Percentiles rank a stretch among this genome's conserved stretches.
These are phyloP conservation scores for Masticophis lateralis DNA, from an alignment of 2,797 vertebrate genomes.

Conservation along the genomic window DNA sequence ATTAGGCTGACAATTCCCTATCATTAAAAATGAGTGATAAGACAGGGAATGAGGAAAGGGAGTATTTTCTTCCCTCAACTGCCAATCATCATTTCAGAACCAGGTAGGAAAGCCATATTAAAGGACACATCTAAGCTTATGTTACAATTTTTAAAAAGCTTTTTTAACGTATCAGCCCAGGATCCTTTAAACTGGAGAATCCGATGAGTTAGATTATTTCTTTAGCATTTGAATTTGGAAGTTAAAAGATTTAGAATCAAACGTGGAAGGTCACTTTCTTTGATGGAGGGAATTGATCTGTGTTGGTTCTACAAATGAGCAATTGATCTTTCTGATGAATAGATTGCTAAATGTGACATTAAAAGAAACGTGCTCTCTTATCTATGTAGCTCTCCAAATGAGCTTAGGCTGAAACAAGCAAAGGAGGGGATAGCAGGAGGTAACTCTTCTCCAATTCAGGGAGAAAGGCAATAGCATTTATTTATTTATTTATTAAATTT, in stretches of 20 bases:
- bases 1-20: slow-evolving; percentile 8
- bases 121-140: neutral
- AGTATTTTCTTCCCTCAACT: slow-evolving; percentile 25
- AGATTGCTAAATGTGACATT: neutral
- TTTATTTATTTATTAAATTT: no score
- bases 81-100: slow-evolving; percentile 31
- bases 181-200: neutral
- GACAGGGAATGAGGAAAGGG: slow-evolving; percentile 17
- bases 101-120: neutral
- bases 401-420: neutral
- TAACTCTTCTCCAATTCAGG: neutral
- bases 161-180: neutral
- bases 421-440: neutral
- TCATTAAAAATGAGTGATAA: slow-evolving; percentile 38
- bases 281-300: neutral
- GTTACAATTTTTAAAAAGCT: neutral
- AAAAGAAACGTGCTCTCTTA: neutral
- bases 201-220: neutral
- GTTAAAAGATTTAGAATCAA: neutral
- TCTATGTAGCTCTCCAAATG: neutral
- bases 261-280: neutral
- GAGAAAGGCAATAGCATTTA: neutral
- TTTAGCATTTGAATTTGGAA: neutral
- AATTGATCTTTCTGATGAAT: neutral
- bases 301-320: neutral